Percentiles rank a stretch among this genome's conserved stretches.
phyloP scores from a whole-genome alignment of 2,888 invertebrate species.

The Hypercompe scribonia region DNA sequence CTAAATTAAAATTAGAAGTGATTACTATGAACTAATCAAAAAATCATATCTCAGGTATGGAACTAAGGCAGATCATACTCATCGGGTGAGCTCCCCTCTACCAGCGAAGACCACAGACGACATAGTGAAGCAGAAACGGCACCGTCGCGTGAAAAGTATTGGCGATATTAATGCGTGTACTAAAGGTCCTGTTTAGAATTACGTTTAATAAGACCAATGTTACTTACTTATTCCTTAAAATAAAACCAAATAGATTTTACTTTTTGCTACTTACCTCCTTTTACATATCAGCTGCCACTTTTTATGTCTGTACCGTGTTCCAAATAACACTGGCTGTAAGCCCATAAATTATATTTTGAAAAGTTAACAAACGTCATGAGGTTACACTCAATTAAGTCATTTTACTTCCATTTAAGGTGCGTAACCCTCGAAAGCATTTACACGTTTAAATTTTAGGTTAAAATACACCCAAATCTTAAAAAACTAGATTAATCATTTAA shows the following conservation, averaged over 20 bases:
- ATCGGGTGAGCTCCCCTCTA: constrained; percentile 82
- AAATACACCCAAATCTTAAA: not conserved
- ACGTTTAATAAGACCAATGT: constrained; percentile 20
- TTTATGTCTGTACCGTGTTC: not conserved
- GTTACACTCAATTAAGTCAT: not conserved
- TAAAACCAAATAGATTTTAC: not conserved
- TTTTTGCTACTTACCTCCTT: not conserved
- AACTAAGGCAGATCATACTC: constrained; percentile 78
- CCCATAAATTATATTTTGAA: not conserved
- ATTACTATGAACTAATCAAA: not conserved
- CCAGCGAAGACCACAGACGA: constrained; percentile 82
- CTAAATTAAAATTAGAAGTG: not conserved
- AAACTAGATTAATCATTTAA: constrained; percentile 1
- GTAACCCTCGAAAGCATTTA: not conserved
- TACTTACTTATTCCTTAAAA: constrained; percentile 31
- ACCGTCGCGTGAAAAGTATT: constrained; percentile 90
- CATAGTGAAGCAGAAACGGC: constrained; percentile 83
- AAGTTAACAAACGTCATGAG: not conserved
- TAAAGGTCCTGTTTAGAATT: constrained; percentile 74
- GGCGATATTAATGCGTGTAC: constrained; percentile 90
- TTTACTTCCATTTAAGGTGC: not conserved
- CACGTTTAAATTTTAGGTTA: not conserved
- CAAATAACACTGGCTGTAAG: not conserved
- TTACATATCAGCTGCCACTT: not conserved
- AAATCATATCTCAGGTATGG: constrained; percentile 67